These are phyloP conservation scores for Todiramphus saurophagus DNA, from an alignment of 2,113 vertebrate genomes.

Conservation along the genomic window DNA sequence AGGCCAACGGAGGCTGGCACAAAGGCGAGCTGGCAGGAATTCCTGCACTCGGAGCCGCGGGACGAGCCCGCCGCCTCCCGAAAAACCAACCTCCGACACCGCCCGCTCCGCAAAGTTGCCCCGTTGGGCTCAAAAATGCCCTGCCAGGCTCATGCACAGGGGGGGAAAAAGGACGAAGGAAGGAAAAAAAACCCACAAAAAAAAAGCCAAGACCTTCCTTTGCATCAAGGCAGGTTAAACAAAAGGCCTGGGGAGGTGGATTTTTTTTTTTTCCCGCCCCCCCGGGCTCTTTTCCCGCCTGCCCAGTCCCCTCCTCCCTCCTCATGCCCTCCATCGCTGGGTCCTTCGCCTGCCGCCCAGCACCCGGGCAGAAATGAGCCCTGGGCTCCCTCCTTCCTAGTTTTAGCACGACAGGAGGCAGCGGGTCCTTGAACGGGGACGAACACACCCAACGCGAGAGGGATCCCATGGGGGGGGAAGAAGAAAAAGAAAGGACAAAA, in stretches of 20 bases:
- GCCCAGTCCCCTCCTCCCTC: background rate
- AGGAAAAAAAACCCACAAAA: background rate
- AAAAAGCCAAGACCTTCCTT: background rate
- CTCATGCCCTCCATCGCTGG: background rate
- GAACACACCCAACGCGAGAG: background rate
- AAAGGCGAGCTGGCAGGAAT: constrained; percentile 72
- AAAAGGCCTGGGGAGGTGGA: constrained; percentile 44
- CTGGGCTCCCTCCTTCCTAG: constrained; percentile 46
- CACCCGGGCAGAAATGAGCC: background rate
- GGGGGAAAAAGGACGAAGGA: background rate
- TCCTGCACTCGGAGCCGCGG: constrained; percentile 56
- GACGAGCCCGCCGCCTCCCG: constrained; percentile 8
- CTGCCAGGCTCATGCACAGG: background rate
- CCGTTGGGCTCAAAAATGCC: background rate
- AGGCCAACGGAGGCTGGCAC: constrained; percentile 73
- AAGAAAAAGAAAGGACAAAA: background rate
- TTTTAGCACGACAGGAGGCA: constrained; percentile 25
- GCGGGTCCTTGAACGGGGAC: constrained; percentile 23
- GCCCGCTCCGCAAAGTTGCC: constrained; percentile 16
- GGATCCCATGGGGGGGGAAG: background rate
- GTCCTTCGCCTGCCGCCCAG: background rate
- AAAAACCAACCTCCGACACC: background rate
- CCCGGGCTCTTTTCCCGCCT: background rate
- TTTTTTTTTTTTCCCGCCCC: background rate
- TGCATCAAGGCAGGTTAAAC: constrained; percentile 2